Conservation (phyloP, 2,113 vertebrate species). For the Marmota flaviventris region DNA sequence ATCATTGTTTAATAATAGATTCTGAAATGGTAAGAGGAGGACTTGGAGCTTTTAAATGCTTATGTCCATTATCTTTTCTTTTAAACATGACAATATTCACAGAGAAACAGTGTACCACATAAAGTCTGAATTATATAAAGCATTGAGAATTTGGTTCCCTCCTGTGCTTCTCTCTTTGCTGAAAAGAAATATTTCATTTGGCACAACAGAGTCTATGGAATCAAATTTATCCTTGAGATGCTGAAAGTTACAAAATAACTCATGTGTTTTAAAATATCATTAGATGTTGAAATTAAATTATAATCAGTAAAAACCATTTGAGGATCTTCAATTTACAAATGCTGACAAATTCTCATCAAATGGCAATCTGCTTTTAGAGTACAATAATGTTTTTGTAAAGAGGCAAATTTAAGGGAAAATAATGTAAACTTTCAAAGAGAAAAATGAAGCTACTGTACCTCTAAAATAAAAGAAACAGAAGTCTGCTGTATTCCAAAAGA, state of each 20-base stretch:
- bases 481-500: constrained; percentile 16
- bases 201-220: background rate
- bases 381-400: background rate
- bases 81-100: constrained; percentile 18
- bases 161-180: background rate
- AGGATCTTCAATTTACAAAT: constrained; percentile 34
- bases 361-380: background rate
- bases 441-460: constrained; percentile 32
- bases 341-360: constrained; percentile 28
- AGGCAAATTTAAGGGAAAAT: constrained; percentile 36
- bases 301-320: constrained; percentile 55
- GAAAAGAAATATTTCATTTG: constrained; percentile 30
- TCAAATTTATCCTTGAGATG: constrained; percentile 30
- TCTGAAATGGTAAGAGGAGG: constrained; percentile 17
- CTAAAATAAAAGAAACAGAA: constrained; percentile 48
- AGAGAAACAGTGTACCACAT: background rate
- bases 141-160: background rate
- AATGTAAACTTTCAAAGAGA: constrained; percentile 31
- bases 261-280: constrained; percentile 35
- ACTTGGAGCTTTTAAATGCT: background rate
- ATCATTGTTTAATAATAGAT: constrained; percentile 32
- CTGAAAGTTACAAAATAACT: constrained; percentile 48
- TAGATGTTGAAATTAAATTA: constrained; percentile 51
- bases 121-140: background rate
- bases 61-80: constrained; percentile 8